Conservation (phyloP, 2,113 vertebrate genomes). For the Nicator chloris region DNA sequence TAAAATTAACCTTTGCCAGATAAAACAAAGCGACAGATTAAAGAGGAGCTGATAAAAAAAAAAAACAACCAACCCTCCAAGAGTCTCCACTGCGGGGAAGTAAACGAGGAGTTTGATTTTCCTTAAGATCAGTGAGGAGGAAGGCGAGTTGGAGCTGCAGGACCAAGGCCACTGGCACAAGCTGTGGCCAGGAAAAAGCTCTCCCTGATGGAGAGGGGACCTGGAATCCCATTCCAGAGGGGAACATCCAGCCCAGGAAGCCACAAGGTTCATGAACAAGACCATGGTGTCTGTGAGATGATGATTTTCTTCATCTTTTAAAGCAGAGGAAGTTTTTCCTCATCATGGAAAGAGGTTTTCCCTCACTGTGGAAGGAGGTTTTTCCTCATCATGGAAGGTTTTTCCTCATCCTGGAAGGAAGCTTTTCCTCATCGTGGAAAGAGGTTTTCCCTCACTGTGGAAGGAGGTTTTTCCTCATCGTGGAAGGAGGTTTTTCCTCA, state of each 20-base stretch:
- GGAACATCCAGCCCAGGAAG: not conserved
- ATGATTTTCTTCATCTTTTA: not conserved
- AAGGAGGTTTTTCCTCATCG: not conserved
- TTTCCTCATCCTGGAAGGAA: not conserved
- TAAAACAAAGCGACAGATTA: not conserved
- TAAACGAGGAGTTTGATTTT: not conserved
- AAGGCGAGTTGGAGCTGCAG: not conserved
- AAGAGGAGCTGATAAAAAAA: not conserved
- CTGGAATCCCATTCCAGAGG: not conserved
- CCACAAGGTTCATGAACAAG: rapidly evolving
- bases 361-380: not conserved
- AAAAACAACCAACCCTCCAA: not conserved
- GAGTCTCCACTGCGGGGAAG: not conserved
- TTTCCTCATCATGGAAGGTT: rapidly evolving
- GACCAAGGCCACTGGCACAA: not conserved
- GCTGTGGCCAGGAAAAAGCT: rapidly evolving
- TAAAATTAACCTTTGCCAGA: not conserved
- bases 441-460: not conserved
- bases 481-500: not conserved
- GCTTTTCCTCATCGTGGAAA: not conserved
- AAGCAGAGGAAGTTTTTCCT: not conserved
- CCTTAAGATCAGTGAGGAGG: rapidly evolving
- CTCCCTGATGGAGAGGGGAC: not conserved
- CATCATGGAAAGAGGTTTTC: not conserved
- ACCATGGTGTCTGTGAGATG: rapidly evolving